A percentile compares a stretch with the other conserved stretches of the same genome.
Conservation (phyloP, 92 coral and sea anemone genomes). For the Epizoanthus scotinus region DNA sequence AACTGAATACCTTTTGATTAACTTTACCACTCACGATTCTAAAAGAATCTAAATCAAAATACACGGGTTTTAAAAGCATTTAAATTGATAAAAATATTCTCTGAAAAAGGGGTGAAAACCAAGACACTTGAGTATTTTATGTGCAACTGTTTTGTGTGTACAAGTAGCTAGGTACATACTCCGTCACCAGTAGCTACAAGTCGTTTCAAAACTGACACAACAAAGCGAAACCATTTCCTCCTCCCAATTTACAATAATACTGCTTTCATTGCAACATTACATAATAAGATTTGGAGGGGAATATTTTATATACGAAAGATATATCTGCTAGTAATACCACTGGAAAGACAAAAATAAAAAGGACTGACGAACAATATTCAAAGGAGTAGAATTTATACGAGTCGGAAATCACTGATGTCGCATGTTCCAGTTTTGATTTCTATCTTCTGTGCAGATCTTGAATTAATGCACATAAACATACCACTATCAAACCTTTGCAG, state of each 20-base stretch:
- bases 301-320: not conserved
- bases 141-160: too few species aligned
- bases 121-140: too few species aligned
- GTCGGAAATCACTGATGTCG: not conserved
- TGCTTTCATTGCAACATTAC: not conserved
- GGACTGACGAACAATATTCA: not conserved
- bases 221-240: slow-evolving; percentile 8
- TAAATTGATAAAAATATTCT: too few species aligned
- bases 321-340: not conserved
- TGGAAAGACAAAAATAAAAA: not conserved
- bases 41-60: too few species aligned
- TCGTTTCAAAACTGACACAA: not conserved
- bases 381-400: not conserved
- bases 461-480: not conserved
- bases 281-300: not conserved
- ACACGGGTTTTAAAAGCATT: too few species aligned
- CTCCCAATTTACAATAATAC: slow-evolving; percentile 29
- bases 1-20: too few species aligned
- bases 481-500: not conserved
- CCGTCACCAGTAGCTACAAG: slow-evolving; percentile 2
- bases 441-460: not conserved
- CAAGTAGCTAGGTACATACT: not conserved
- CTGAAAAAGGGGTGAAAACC: too few species aligned
- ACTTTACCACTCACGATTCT: too few species aligned
- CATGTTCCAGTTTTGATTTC: not conserved